Conservation (phyloP, 2,888 invertebrate species). For the Sympetrum striolatum region DNA sequence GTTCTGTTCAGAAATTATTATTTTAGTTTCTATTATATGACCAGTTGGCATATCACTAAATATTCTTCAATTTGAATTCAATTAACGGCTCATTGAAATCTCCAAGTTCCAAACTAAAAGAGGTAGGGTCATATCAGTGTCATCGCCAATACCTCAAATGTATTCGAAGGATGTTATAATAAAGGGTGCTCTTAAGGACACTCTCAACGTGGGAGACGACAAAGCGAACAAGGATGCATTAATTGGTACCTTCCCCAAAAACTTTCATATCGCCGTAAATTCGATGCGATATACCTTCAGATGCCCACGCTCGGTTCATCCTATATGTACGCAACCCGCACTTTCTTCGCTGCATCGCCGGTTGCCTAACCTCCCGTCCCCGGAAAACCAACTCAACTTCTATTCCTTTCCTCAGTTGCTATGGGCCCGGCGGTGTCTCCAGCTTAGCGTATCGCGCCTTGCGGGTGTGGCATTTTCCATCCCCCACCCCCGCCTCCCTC, state of each 20-base stretch:
- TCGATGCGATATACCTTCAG: too few relatives aligned
- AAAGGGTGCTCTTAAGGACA: not conserved
- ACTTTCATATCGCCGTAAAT: not conserved
- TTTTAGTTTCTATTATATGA: too few relatives aligned
- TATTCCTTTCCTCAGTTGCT: slow-evolving; percentile 21
- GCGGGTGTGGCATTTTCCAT: not conserved
- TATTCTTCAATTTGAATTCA: too few relatives aligned
- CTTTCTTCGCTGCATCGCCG: not conserved
- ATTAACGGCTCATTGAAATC: too few relatives aligned
- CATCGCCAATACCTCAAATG: too few relatives aligned
- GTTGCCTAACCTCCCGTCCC: not conserved
- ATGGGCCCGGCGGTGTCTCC: not conserved
- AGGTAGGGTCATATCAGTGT: too few relatives aligned
- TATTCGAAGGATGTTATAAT: not conserved
- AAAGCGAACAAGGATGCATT: not conserved
- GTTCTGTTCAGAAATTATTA: too few relatives aligned
- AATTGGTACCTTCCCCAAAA: not conserved
- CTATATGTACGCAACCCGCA: slow-evolving; percentile 6
- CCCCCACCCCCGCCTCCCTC: not conserved
- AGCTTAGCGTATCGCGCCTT: not conserved
- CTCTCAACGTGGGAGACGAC: not conserved
- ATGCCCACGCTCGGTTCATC: not conserved
- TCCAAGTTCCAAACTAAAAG: too few relatives aligned
- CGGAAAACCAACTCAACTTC: not conserved
- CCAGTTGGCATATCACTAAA: too few relatives aligned